Evolutionary conservation across 2,113 vertebrate species (phyloP), one percentile per base, ranked within the genome.

Genomic region (Hucho hucho): DNA sequence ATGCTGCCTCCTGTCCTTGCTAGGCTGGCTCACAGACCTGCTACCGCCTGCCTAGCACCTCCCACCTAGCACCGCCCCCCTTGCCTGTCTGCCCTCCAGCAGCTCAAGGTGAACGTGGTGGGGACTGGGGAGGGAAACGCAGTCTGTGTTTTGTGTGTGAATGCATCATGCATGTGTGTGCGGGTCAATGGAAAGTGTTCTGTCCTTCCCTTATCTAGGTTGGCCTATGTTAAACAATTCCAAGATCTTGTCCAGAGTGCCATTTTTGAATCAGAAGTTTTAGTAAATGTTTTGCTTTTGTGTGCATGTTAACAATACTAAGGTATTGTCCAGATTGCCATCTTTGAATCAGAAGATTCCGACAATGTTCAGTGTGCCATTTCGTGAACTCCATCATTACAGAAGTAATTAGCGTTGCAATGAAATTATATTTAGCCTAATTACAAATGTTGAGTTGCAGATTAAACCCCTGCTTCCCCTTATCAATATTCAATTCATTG

Each of bases 1-100:
- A 64, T 77, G 81, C 73, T 76, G 72, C 69, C 72, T 80, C 63
- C 70, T 61, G 28, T 43, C 3, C 47, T 14, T 16, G 12, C 12
- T 53, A 53, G 47, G 32, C 69, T 58, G 79, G 18, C 78, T 76
- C 68, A 2, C 76, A 85, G 80, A 89, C 83, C 82, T 83, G 71
- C 63, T 79, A 73, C 77, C 76, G 4, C 70, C 29, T 5, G 6
- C 29, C 29, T 32, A 32, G 29, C 29, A 32, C 3, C 5, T 5
- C 32, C 32, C 32, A 0, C 28, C 4, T 29, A 29, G 28, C 28
- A 29, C 28, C 28, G 28, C 32, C 32, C 32, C 6, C 32, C 32
- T 32, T 32, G 6, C 32, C 75, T 64, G 28, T 47, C 68, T 43
- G 37, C 37, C 76, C 69, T 29, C 58, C 68, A 64, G 70, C 74